Conservation (phyloP, 2,113 vertebrate genomes). For the Bambusicola thoracicus region DNA sequence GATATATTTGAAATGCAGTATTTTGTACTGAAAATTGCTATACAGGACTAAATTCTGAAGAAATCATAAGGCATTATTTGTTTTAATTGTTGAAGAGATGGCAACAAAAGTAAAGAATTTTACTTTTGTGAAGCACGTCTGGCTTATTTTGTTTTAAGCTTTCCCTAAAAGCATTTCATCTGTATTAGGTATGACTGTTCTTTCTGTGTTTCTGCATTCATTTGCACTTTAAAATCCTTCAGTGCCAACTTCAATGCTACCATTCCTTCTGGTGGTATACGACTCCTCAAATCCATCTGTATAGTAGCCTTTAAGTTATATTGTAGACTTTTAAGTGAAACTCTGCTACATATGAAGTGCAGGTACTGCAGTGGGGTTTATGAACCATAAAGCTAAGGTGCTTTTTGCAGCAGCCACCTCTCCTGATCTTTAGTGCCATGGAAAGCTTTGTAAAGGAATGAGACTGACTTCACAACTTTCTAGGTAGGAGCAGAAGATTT, state of each 20-base stretch:
- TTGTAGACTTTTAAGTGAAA: neutral
- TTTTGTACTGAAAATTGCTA: constrained; percentile 27
- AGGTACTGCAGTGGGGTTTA: neutral
- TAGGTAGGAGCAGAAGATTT: constrained; percentile 1
- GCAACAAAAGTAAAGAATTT: constrained; percentile 28
- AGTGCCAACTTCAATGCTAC: neutral
- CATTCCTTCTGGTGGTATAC: neutral
- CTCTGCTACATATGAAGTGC: neutral
- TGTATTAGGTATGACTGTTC: neutral
- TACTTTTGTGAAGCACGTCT: neutral
- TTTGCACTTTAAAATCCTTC: neutral
- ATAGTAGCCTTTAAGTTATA: neutral
- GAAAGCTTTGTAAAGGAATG: neutral
- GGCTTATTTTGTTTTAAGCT: neutral
- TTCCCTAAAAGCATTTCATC: neutral
- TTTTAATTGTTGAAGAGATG: constrained; percentile 10
- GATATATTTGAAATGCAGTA: neutral
- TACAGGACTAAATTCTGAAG: constrained; percentile 10
- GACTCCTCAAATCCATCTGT: neutral
- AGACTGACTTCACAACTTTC: neutral
- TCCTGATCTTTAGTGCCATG: neutral
- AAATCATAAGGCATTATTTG: constrained; percentile 20
- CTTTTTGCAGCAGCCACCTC: neutral
- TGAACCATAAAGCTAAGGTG: neutral
- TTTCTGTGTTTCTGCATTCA: neutral